Base-by-base conservation (phyloP, 1,140 invertebrate genomes). In the Acarapis woodi region DNA sequence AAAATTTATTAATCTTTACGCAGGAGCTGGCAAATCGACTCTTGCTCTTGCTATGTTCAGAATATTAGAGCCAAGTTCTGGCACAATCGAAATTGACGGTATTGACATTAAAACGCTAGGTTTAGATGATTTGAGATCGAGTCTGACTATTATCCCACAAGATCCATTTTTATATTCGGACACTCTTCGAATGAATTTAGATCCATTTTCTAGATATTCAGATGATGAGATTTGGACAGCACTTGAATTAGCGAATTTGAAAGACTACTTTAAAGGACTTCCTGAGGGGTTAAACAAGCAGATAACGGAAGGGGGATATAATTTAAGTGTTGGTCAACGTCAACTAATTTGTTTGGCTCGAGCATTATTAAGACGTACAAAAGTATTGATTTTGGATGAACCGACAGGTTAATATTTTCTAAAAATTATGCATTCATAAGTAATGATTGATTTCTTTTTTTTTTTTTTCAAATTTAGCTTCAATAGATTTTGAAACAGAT, bases 141-240 rank as follows among this genome's bases (percentile, higher is more conserved):
- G 73, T 43, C 61, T 94, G 18, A 90, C 83, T 12, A 87, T 88
- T 48, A 87, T 90, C 54, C 75, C 75, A 32, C 75, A 78, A 60
- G 66, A 62, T 41, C 58, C 60, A 10, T 54, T 61, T 9, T 42
- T 61, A 5, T 61, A 68, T 45, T 55, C 59, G 41, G 66, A 63
- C 15, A 58, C 55, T 15, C 46, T 67, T 18, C 51, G 66, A 46
- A 51, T 32, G 4, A 52, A 52, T 42, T 37, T 52, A 12, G 51
- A 53, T 38, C 51, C 51, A 26, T 46, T 46, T 12, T n/a, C 37
- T 18, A 10, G 4, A 25, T 41, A 42, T 30, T 31, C 34, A 6
- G 47, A 48, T 36, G 35, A 43, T 9, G 30, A 49, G 5, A 29
- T 49, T 14, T 49, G 48, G 48, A 35, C 25, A 5, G 35, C 48